A percentile compares a stretch with the other conserved stretches of the same genome.
Conservation (phyloP, 2,113 vertebrate species). For the Turdus rufiventris region DNA sequence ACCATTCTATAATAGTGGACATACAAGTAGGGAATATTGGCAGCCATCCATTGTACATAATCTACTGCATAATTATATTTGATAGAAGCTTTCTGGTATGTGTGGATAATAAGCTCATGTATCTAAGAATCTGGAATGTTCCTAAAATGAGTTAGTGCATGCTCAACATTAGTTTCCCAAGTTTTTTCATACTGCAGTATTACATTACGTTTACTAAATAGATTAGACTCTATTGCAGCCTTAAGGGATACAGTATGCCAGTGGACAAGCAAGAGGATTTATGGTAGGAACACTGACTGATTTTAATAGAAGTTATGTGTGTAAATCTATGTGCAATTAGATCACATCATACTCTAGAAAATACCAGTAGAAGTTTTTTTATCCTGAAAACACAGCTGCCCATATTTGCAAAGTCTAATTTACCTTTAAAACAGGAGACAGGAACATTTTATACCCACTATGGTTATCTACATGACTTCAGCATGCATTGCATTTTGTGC, state of each 20-base stretch:
- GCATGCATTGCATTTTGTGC: background rate
- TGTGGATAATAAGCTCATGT: constrained; percentile 7
- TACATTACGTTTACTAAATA: constrained; percentile 2
- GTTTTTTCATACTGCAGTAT: background rate
- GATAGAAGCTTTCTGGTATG: constrained; percentile 12
- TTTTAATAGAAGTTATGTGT: constrained; percentile 2
- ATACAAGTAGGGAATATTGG: background rate
- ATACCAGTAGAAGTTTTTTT: background rate
- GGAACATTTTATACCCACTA: background rate
- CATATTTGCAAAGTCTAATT: background rate
- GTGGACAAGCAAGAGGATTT: background rate
- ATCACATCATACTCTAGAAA: background rate
- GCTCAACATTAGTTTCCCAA: background rate
- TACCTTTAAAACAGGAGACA: background rate
- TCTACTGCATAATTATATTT: constrained; percentile 1
- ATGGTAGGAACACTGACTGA: background rate
- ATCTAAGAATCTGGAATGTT: constrained; percentile 27
- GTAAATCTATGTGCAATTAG: background rate
- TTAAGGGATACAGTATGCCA: background rate
- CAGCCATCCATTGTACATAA: background rate
- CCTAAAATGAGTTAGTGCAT: constrained; percentile 34
- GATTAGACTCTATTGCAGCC: background rate
- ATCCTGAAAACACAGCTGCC: background rate
- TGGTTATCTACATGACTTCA: background rate
- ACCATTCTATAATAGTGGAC: background rate